phyloP scores from a whole-genome alignment of 2,797 vertebrate species.

The Cynopterus sphinx region DNA sequence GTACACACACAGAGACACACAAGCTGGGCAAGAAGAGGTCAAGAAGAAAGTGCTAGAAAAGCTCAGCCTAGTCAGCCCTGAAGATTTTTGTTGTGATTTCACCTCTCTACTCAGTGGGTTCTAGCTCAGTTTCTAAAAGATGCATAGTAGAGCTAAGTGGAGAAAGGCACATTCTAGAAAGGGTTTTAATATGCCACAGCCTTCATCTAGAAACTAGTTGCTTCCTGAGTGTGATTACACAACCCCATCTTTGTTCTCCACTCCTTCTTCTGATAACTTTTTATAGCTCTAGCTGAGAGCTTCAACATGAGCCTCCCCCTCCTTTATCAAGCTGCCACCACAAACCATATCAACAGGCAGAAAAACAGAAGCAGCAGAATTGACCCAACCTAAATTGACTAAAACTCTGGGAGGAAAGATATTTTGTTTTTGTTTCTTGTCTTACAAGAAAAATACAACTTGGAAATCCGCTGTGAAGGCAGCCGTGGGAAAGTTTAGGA shows the following conservation, averaged over 20 bases:
- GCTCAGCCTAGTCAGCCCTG: neutral
- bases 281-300: neutral
- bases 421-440: neutral
- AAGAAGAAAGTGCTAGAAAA: neutral
- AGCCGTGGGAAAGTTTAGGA: neutral
- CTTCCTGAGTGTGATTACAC: neutral
- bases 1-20: neutral
- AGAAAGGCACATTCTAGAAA: slow-evolving; percentile 32
- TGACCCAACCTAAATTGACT: neutral
- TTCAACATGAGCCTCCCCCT: neutral
- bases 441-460: slow-evolving; percentile 3
- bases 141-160: neutral
- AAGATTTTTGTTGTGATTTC: neutral
- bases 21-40: neutral
- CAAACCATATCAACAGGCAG: neutral
- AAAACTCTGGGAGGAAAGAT: neutral
- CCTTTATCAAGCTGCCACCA: neutral
- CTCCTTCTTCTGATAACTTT: neutral
- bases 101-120: neutral
- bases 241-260: neutral
- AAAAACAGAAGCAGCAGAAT: slow-evolving; percentile 5
- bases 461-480: slow-evolving; percentile 10
- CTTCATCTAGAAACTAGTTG: neutral
- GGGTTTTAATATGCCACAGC: neutral
- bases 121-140: neutral